phyloP scores from a whole-genome alignment of 1,140 invertebrate genomes.

The Melanaphis sacchari region DNA sequence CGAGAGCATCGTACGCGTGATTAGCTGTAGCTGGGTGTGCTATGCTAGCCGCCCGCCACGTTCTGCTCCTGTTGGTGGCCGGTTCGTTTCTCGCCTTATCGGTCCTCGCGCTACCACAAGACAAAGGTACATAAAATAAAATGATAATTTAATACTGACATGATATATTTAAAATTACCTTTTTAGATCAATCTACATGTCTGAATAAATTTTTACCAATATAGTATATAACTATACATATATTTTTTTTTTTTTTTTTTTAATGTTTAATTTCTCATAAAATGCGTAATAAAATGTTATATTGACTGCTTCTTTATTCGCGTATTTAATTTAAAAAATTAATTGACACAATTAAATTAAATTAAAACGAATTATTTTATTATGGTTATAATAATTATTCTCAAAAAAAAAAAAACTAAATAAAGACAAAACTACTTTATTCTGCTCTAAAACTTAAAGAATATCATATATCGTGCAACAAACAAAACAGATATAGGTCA shows the following conservation, averaged over 20 bases:
- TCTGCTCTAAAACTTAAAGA: no score
- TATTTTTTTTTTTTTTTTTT: no score
- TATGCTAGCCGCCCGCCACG: constrained; percentile 46
- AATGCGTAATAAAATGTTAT: neutral
- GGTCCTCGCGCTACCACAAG: constrained; percentile 22
- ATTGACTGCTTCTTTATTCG: neutral
- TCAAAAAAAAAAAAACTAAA: no score
- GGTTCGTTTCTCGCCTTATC: neutral
- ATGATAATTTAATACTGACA: no score
- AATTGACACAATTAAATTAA: neutral
- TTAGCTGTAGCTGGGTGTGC: constrained; percentile 26
- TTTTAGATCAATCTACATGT: no score
- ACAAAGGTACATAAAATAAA: neutral
- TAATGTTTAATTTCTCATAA: no score
- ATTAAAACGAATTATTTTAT: neutral
- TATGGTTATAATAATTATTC: neutral
- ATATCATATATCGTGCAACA: no score
- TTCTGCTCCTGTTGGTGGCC: constrained; percentile 50
- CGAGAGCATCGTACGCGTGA: constrained; percentile 12
- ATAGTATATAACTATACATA: no score
- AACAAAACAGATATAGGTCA: no score
- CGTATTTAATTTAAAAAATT: neutral
- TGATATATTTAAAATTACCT: no score
- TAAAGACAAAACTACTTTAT: no score
- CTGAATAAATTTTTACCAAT: no score